Percentiles rank a stretch among this genome's conserved stretches.
phyloP scores from a whole-genome alignment of 64 coral and sea anemone genomes.

The Montipora foliosa region DNA sequence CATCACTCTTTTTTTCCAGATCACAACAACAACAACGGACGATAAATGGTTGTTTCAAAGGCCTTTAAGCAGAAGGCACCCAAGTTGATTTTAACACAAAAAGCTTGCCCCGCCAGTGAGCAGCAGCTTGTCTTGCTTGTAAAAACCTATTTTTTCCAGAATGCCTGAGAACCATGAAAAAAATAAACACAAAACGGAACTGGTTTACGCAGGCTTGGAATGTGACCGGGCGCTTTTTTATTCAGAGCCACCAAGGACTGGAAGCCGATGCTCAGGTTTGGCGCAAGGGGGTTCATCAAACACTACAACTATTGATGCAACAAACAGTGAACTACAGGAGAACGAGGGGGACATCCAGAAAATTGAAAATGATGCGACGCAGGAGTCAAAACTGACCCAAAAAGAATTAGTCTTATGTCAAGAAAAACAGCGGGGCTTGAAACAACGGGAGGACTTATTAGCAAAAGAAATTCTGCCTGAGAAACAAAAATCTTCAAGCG shows the following conservation, averaged over 20 bases:
- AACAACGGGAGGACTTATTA: not conserved
- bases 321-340: not conserved
- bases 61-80: not conserved
- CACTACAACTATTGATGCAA: not conserved
- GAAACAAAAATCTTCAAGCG: not conserved
- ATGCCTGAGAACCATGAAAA: conserved; percentile 39
- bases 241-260: not conserved
- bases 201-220: not conserved
- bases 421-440: too few relatives aligned
- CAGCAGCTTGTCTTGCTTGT: not conserved
- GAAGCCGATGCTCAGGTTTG: not conserved
- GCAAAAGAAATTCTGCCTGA: not conserved
- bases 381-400: not conserved
- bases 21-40: not conserved
- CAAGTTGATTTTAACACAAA: not conserved
- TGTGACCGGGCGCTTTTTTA: not conserved
- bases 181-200: not conserved
- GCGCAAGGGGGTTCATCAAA: not conserved
- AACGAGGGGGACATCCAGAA: not conserved
- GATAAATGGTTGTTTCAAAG: not conserved
- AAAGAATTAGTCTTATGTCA: not conserved
- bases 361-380: not conserved
- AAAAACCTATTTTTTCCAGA: not conserved
- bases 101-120: not conserved
- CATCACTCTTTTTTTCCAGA: not conserved